Base-by-base conservation (phyloP, 2,797 vertebrate species). In the Vespertilio murinus region DNA sequence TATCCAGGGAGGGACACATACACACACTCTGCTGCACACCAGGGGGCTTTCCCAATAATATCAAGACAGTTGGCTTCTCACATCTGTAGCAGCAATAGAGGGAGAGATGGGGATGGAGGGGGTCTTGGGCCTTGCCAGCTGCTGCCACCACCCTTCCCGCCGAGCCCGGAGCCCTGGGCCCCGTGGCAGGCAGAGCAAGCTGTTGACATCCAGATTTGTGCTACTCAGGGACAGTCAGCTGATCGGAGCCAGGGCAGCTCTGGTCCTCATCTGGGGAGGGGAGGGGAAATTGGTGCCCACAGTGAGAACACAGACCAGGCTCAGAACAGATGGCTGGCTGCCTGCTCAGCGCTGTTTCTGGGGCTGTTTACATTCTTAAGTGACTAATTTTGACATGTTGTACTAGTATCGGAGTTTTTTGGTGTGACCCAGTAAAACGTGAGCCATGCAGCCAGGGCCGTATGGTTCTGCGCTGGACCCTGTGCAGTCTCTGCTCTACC, bases 51-150 rank as follows among this genome's bases (percentile, higher is more conserved):
- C 95, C 92, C 97, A 97, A 97, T 97, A 96, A 98, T 91, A 95
- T 94, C 97, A 96, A 97, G 95, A 96, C 93, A 3, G 54, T 96
- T 97, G 96, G 96, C 96, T 96, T 96, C 83, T 92, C 98, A 97
- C 97, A 97, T 97, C 97, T 98, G 97, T 94, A 98, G 97, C 91
- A 96, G 97, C 95, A 96, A 97, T 96, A 14, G 97, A 96, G 97
- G 94, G 88, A 98, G 93, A 97, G 75, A 82, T 59, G 90, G 97
- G 91, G 96, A 96, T 78, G 67, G 89, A 93, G 98, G 94, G 90
- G 96, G 97, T 98, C 98, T 98, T 98, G 95, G 97, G 98, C 98
- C 97, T 94, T 95, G 97, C 98, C 99, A 99, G 99, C 98, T 99
- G 99, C 98, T 98, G 98, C 97, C 97, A 96, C 98, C 98, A 98